These are phyloP conservation scores for Doris montereyensis DNA, from an alignment of 2,888 invertebrate genomes.

Conservation along the genomic window DNA sequence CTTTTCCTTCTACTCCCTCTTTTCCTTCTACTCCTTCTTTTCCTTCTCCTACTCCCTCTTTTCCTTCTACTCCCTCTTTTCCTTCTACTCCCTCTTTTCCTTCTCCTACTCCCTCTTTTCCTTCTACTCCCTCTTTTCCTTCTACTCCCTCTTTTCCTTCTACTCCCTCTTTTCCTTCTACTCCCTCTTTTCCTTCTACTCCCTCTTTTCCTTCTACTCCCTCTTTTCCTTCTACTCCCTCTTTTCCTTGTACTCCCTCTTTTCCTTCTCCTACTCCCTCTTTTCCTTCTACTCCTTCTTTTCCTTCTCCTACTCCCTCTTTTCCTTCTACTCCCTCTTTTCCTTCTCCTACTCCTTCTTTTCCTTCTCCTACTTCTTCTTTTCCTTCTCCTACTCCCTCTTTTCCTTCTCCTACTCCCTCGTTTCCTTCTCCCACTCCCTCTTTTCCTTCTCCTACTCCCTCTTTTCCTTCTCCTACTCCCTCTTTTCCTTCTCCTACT, in stretches of 20 bases:
- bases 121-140: neutral
- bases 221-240: neutral
- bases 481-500: no score
- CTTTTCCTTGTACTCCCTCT: conserved; percentile 7
- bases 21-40: no score
- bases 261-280: neutral
- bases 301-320: neutral
- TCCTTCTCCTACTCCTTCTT: neutral
- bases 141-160: neutral
- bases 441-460: no score
- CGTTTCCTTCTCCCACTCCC: neutral
- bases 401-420: neutral
- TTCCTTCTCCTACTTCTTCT: neutral
- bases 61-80: no score
- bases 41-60: no score
- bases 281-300: conserved; percentile 9
- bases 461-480: no score
- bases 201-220: conserved; percentile 6
- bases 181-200: conserved; percentile 26
- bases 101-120: conserved; percentile 10
- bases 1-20: no score
- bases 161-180: neutral
- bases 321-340: neutral
- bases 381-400: neutral
- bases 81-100: neutral